Conservation (phyloP, 2,797 vertebrate genomes). For the Megaceryle alcyon region DNA sequence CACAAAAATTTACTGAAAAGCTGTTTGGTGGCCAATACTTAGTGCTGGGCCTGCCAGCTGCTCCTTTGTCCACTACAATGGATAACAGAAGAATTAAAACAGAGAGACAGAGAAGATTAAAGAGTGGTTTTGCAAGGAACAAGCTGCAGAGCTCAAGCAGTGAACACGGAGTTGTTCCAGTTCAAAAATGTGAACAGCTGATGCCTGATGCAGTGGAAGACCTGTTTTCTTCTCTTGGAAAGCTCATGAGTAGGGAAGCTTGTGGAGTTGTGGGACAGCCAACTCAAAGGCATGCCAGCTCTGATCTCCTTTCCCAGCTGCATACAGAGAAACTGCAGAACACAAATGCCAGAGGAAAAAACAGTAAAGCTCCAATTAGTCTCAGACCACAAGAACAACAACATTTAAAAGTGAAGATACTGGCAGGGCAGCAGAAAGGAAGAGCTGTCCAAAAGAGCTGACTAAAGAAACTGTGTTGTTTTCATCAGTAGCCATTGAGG, state of each 20-base stretch:
- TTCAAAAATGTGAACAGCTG: neutral
- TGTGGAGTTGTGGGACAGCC: neutral
- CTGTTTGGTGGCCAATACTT: neutral
- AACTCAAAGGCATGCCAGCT: neutral
- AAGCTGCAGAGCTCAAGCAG: neutral
- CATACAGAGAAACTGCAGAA: neutral
- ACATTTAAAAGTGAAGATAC: neutral
- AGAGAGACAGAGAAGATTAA: neutral
- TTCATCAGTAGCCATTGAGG: neutral
- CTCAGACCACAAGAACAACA: neutral
- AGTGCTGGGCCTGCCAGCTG: neutral
- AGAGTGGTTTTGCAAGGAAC: neutral
- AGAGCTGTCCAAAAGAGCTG: neutral
- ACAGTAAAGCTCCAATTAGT: slow-evolving; percentile 31
- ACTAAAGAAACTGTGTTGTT: neutral
- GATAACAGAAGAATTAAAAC: neutral
- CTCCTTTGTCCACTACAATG: neutral
- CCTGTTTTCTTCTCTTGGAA: neutral
- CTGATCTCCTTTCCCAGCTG: neutral
- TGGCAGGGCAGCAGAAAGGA: neutral
- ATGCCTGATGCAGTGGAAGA: neutral
- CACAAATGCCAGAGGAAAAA: neutral
- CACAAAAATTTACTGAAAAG: accelerated
- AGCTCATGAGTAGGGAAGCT: neutral
- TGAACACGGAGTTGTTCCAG: accelerated